Conservation (phyloP, 2,888 invertebrate species). For the Philhelius pedissequus region DNA sequence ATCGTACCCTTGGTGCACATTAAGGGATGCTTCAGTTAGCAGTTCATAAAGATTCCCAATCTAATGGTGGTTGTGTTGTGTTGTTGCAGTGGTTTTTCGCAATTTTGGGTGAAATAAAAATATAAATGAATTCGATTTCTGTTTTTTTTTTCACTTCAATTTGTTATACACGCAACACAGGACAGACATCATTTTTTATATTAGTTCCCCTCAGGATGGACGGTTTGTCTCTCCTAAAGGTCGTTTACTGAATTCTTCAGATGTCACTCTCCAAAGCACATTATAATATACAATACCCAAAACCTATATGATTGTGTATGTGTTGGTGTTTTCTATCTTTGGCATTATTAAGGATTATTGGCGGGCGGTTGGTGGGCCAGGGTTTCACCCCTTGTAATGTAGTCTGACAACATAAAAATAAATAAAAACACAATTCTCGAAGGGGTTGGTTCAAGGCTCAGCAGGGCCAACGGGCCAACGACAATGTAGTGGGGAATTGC, state of each 20-base stretch:
- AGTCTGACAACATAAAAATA: constrained; percentile 47
- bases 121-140: constrained; percentile 32
- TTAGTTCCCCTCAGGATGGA: constrained; percentile 59
- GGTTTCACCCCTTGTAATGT: constrained; percentile 32
- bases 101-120: constrained; percentile 1
- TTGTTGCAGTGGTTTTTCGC: constrained; percentile 62
- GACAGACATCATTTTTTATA: constrained; percentile 67
- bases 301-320: too few species aligned
- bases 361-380: background rate
- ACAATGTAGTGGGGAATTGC: constrained; percentile 57
- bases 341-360: constrained; percentile 58
- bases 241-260: constrained; percentile 42
- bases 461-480: background rate
- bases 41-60: constrained; percentile 61
- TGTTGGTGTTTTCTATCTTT: background rate
- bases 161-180: constrained; percentile 59
- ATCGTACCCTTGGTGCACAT: constrained; percentile 60
- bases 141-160: constrained; percentile 45
- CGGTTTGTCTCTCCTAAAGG: constrained; percentile 46
- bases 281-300: too few species aligned
- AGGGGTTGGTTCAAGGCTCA: constrained; percentile 19
- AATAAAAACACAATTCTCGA: constrained; percentile 59
- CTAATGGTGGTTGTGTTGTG: constrained; percentile 46
- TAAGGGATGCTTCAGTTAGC: constrained; percentile 64
- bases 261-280: background rate